phyloP scores from a whole-genome alignment of 2,888 invertebrate genomes.

The Lasiommata megera region DNA sequence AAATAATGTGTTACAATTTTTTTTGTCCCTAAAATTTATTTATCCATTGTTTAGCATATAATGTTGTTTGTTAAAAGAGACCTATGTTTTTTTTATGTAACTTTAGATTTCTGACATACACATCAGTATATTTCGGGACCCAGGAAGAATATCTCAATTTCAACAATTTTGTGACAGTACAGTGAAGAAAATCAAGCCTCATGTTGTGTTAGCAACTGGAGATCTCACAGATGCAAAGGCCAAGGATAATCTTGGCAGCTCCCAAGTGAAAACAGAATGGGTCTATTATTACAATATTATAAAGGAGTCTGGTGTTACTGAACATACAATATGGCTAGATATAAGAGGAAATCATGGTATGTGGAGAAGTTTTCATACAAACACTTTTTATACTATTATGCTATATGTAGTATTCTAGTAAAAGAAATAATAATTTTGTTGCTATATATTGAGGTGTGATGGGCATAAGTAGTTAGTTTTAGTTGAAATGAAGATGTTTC shows the following conservation, averaged over 20 bases:
- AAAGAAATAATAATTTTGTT: too few species aligned
- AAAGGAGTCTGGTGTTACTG: constrained; percentile 83
- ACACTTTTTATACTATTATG: too few species aligned
- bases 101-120: constrained; percentile 93
- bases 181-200: constrained; percentile 86
- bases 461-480: too few species aligned
- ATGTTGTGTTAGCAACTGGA: constrained; percentile 90
- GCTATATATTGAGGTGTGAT: too few species aligned
- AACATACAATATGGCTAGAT: constrained; percentile 91
- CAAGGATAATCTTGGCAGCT: constrained; percentile 88
- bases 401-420: too few species aligned
- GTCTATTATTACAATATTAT: constrained; percentile 87
- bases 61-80: too few species aligned
- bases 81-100: not conserved
- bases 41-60: too few species aligned
- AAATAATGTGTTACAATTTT: too few species aligned
- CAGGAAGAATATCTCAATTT: constrained; percentile 87
- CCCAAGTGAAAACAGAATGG: constrained; percentile 92
- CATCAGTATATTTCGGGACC: constrained; percentile 91
- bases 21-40: too few species aligned
- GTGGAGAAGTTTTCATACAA: too few species aligned
- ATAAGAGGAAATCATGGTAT: constrained; percentile 95
- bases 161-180: constrained; percentile 90
- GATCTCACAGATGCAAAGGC: constrained; percentile 95
- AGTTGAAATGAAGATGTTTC: too few species aligned